Evolutionary conservation across 1,140 invertebrate genomes (phyloP).

Genomic region (Sarcophaga bullata): DNA sequence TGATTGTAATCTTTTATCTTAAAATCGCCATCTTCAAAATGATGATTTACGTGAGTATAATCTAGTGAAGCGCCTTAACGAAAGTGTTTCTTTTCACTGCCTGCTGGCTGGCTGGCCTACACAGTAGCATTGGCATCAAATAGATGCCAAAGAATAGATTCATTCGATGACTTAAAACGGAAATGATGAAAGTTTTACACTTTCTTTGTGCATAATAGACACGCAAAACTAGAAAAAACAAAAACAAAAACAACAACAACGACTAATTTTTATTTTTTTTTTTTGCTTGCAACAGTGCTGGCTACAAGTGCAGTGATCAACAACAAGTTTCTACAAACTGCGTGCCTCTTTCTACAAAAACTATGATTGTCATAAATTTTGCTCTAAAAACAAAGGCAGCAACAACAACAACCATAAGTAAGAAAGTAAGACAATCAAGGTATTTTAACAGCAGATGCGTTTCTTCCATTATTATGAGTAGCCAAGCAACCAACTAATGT

Average conservation of each 20-base stretch:
- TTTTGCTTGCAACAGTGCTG: too few relatives aligned
- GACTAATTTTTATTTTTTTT: too few relatives aligned
- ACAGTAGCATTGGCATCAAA: too few relatives aligned
- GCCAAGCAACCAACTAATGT: too few relatives aligned
- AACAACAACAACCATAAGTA: neutral
- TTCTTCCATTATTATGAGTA: too few relatives aligned
- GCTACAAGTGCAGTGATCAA: too few relatives aligned
- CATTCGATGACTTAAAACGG: constrained; percentile 9
- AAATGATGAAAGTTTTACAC: constrained; percentile 26
- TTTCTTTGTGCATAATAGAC: neutral
- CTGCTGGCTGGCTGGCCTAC: too few relatives aligned
- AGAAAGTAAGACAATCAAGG: neutral
- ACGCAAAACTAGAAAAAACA: neutral
- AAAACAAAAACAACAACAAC: neutral
- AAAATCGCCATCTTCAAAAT: neutral
- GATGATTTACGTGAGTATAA: neutral
- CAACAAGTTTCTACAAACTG: neutral
- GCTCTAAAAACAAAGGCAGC: neutral
- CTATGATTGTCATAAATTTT: neutral
- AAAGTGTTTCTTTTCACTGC: neutral
- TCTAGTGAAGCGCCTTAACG: constrained; percentile 7
- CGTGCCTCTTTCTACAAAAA: neutral
- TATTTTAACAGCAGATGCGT: neutral
- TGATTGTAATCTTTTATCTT: neutral
- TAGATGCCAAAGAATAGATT: neutral